These are phyloP conservation scores for Chromobotia macracanthus DNA, from an alignment of 2,797 vertebrate genomes.

Conservation along the genomic window DNA sequence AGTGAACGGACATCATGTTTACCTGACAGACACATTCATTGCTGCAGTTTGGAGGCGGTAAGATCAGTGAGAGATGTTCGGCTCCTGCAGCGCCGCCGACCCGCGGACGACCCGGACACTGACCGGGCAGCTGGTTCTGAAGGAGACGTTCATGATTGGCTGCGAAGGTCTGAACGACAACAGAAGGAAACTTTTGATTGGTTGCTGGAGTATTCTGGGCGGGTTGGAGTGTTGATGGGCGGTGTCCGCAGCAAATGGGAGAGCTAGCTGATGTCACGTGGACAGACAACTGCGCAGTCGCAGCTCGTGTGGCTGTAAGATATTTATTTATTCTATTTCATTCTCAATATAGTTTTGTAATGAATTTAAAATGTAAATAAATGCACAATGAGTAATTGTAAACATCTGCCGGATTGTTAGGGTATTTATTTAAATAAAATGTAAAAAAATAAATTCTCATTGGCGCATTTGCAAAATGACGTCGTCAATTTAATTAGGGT, in stretches of 20 bases:
- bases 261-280: background rate
- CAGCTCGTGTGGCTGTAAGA: too few species aligned
- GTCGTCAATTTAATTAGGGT: too few species aligned
- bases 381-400: too few species aligned
- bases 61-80: background rate
- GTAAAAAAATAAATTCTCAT: too few species aligned
- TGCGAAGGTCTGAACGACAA: background rate
- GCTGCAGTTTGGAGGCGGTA: background rate
- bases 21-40: constrained; percentile 64
- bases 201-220: background rate
- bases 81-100: background rate
- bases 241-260: background rate
- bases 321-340: too few species aligned
- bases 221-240: background rate
- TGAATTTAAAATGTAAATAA: too few species aligned
- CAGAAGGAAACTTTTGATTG: constrained; percentile 22
- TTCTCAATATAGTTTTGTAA: too few species aligned
- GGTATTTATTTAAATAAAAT: too few species aligned
- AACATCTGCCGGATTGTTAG: too few species aligned
- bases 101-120: background rate
- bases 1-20: background rate
- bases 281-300: too few species aligned
- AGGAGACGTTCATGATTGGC: constrained; percentile 8
- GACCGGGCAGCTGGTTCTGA: constrained; percentile 13
- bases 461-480: too few species aligned